phyloP scores from a whole-genome alignment of 2,888 invertebrate species.

The Pecten maximus region DNA sequence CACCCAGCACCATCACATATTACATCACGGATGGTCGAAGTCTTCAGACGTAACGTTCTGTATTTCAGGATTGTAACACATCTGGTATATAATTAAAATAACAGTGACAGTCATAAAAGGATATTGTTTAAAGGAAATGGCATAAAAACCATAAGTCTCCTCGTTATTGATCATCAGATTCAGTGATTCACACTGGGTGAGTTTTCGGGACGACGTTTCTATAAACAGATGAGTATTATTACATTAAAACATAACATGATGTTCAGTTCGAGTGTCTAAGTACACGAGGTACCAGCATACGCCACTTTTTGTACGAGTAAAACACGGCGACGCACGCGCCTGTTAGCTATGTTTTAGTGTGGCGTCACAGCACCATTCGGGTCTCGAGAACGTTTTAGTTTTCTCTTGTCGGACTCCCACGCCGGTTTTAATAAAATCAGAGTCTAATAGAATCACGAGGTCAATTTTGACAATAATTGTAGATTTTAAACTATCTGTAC shows the following conservation, averaged over 20 bases:
- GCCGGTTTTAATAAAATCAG: not conserved
- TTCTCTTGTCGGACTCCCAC: not conserved
- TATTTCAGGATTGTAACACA: too few species aligned
- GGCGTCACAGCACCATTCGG: not conserved
- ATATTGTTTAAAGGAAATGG: not conserved
- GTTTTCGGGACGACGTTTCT: not conserved
- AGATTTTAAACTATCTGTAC: conserved; percentile 14
- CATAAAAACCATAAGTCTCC: not conserved
- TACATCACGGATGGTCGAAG: too few species aligned
- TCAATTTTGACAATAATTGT: conserved; percentile 20
- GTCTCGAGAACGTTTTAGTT: conserved; percentile 10
- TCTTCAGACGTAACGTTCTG: too few species aligned
- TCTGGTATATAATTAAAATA: too few species aligned
- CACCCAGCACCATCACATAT: too few species aligned
- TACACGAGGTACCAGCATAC: not conserved
- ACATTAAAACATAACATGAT: not conserved
- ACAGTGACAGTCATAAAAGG: too few species aligned
- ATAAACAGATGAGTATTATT: not conserved
- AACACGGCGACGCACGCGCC: not conserved
- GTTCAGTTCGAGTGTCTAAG: not conserved
- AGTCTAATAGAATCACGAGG: not conserved
- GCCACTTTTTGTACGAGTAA: not conserved
- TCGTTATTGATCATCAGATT: not conserved
- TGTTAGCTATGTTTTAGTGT: not conserved
- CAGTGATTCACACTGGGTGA: not conserved